Conservation (phyloP, 2,888 invertebrate species). For the Pristionchus arcanus region DNA sequence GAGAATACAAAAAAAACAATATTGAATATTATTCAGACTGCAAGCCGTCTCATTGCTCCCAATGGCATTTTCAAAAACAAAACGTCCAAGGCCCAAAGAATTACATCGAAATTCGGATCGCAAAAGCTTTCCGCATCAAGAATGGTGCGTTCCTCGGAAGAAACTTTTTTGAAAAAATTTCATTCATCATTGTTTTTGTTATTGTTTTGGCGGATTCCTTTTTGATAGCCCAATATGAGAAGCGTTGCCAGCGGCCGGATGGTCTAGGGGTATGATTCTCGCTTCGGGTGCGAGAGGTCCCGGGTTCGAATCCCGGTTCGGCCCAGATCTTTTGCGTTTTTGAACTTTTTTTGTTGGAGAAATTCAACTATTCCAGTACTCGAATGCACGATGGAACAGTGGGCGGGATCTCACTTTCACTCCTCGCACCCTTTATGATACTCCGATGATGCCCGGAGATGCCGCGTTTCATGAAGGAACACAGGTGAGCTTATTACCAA, state of each 20-base stretch:
- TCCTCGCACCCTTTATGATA: slow-evolving; percentile 58
- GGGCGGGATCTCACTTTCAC: slow-evolving; percentile 58
- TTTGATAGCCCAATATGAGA: neutral
- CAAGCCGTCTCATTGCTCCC: neutral
- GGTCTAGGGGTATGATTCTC: slow-evolving; percentile 79
- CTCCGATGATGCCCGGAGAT: slow-evolving; percentile 64
- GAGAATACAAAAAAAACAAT: neutral
- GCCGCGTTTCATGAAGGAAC: slow-evolving; percentile 66
- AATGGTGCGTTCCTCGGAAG: neutral
- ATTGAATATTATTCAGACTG: neutral
- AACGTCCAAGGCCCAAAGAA: neutral
- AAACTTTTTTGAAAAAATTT: no score
- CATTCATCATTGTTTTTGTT: no score
- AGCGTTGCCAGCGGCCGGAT: slow-evolving; percentile 67
- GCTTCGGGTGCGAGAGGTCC: slow-evolving; percentile 80
- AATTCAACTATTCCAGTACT: slow-evolving; percentile 63
- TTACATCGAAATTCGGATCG: neutral
- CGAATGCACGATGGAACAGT: slow-evolving; percentile 64
- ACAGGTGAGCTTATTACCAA: no score
- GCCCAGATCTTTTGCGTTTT: slow-evolving; percentile 60
- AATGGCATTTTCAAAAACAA: neutral
- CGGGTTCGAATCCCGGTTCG: slow-evolving; percentile 78
- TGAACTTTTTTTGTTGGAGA: neutral
- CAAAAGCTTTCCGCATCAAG: neutral
- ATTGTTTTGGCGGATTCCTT: no score